A percentile compares a stretch with the other conserved stretches of the same genome.
Evolutionary conservation across 2,113 vertebrate species (phyloP).

Genomic region (Neomonachus schauinslandi): DNA sequence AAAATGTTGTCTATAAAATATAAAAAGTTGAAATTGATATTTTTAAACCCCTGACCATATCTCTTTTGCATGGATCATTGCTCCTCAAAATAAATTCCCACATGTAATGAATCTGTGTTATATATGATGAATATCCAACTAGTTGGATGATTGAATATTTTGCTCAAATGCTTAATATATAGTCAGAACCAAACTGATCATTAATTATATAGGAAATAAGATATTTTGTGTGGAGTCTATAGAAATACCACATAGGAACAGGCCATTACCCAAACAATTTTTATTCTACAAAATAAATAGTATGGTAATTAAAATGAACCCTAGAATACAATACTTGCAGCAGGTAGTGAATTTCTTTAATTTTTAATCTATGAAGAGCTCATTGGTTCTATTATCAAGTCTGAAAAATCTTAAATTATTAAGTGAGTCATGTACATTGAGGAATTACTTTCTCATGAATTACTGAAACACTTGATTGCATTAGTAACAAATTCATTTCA

Average conservation of each 20-base stretch:
- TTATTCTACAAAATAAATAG: conserved; percentile 34
- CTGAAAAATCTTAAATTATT: conserved; percentile 68
- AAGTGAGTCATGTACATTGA: conserved; percentile 54
- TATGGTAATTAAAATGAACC: conserved; percentile 25
- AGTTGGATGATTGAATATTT: background rate
- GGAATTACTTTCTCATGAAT: conserved; percentile 69
- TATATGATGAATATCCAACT: background rate
- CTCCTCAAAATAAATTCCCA: background rate
- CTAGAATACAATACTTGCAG: background rate
- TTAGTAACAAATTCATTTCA: conserved; percentile 82
- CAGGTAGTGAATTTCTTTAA: conserved; percentile 20
- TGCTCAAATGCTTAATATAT: background rate
- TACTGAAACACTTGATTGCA: conserved; percentile 69
- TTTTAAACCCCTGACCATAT: background rate
- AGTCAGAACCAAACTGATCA: background rate
- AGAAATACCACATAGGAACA: background rate
- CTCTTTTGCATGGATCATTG: background rate
- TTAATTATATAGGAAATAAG: background rate
- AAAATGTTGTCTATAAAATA: conserved; percentile 32
- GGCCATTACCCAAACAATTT: background rate
- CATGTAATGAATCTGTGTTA: background rate
- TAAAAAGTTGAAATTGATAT: background rate
- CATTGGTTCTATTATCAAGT: conserved; percentile 52
- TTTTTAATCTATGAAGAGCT: conserved; percentile 26
- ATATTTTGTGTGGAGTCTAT: background rate